Base-by-base conservation (phyloP, 2,888 invertebrate species). In the Phortica magna region DNA sequence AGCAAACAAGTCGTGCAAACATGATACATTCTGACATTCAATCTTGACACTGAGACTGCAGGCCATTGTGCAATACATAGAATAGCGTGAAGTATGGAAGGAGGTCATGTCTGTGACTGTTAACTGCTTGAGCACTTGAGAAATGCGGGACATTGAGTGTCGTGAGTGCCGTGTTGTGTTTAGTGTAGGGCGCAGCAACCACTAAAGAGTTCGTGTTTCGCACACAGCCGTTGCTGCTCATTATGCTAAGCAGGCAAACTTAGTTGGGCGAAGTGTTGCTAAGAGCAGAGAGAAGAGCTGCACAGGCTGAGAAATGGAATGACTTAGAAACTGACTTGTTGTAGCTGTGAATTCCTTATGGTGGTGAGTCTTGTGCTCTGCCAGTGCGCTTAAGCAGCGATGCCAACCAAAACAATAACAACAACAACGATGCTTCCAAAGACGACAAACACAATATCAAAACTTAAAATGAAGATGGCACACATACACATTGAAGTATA, bases 221-320 rank as follows among this genome's bases (percentile, higher is more conserved):
- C 14, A 41, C 17, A 12, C 48, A 22, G 76, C 53, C 73, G 76
- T 67, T 77, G 70, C 48, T 74, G 64, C 83, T 85, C 87, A 85
- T 85, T 85, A 85, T 85, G 84, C 76, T 87, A 85, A 85, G 80
- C 84, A 83, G 78, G 31, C 77, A 61, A 71, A 71, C 22, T 73
- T 55, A 77, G 79, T 81, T 77, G 78, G 31, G 5, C 76, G 12
- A 17, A 80, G 81, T 19, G 76, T 75, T 77, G 76, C 74, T 75
- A 75, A 80, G 80, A 79, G 77, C 59, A 73, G 73, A 53, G 71
- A 70, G 75, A 78, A 57, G 31, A 57, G n/a, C 14, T 55, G 59
- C 39, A 17, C 7, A 31, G 31, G 31, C 31, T 31, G 31, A 31
- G 75, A 76, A 77, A 73, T 12, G 64, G n/a, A 72, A 22, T 72